These are phyloP conservation scores for Thecophora atra DNA, from an alignment of 2,888 invertebrate species.

Conservation along the genomic window DNA sequence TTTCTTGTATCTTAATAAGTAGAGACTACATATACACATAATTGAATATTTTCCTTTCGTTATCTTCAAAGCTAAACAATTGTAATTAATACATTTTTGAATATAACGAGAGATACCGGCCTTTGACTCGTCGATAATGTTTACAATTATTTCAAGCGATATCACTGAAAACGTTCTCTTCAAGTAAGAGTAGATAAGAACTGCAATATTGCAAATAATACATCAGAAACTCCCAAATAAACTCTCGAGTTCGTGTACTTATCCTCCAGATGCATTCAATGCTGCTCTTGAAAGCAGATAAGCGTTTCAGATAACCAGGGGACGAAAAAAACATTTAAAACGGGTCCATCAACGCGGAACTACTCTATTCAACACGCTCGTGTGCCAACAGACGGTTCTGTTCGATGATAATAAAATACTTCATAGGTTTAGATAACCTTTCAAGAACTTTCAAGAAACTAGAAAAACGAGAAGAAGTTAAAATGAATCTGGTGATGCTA, in stretches of 20 bases:
- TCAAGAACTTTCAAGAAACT: too few relatives aligned
- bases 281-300: conserved; percentile 11
- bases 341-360: background rate
- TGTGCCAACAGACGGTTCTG: background rate
- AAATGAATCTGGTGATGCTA: too few relatives aligned
- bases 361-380: background rate
- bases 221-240: conserved; percentile 4
- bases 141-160: background rate
- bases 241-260: conserved; percentile 8
- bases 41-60: too few relatives aligned
- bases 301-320: background rate
- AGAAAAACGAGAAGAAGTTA: too few relatives aligned
- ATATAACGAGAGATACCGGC: too few relatives aligned
- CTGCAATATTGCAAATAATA: background rate
- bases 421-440: too few relatives aligned
- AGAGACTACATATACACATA: too few relatives aligned
- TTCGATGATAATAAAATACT: background rate
- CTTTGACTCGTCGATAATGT: too few relatives aligned
- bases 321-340: conserved; percentile 8
- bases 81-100: too few relatives aligned
- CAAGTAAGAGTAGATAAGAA: background rate
- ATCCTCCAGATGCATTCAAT: background rate
- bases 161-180: background rate
- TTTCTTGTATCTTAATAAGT: too few relatives aligned
- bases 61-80: too few relatives aligned